phyloP scores from a whole-genome alignment of 2,113 vertebrate genomes.

The Psephotus haematonotus region DNA sequence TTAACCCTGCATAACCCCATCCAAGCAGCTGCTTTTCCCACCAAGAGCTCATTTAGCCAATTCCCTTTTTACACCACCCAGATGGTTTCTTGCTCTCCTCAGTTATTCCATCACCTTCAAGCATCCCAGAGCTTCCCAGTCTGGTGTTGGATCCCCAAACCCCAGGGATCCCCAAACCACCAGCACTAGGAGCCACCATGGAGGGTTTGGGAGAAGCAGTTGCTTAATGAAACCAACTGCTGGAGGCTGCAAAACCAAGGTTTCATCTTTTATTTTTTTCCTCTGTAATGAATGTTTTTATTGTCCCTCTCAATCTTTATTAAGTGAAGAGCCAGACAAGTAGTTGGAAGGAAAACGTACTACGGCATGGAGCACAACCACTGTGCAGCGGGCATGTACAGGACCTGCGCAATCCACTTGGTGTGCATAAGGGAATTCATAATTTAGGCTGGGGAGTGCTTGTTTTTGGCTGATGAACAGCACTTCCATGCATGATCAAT shows the following conservation, averaged over 20 bases:
- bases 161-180: background rate
- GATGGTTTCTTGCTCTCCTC: background rate
- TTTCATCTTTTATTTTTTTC: background rate
- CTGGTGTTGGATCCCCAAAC: background rate
- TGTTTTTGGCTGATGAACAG: conserved; percentile 1
- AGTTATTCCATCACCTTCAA: background rate
- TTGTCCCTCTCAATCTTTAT: conserved; percentile 51
- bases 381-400: rapidly evolving
- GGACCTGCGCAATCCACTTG: rapidly evolving
- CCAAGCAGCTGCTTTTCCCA: background rate
- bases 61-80: background rate
- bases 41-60: background rate
- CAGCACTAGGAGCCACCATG: rapidly evolving
- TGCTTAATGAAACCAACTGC: background rate
- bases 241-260: background rate
- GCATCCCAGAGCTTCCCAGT: background rate
- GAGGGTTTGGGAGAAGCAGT: background rate
- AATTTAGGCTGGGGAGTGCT: background rate
- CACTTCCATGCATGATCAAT: background rate
- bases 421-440: background rate
- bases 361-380: background rate
- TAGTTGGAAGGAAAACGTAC: conserved; percentile 18
- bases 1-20: background rate
- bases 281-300: conserved; percentile 37
- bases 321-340: conserved; percentile 30